Base-by-base conservation (phyloP, 2,888 invertebrate genomes). In the Homarus gammarus region DNA sequence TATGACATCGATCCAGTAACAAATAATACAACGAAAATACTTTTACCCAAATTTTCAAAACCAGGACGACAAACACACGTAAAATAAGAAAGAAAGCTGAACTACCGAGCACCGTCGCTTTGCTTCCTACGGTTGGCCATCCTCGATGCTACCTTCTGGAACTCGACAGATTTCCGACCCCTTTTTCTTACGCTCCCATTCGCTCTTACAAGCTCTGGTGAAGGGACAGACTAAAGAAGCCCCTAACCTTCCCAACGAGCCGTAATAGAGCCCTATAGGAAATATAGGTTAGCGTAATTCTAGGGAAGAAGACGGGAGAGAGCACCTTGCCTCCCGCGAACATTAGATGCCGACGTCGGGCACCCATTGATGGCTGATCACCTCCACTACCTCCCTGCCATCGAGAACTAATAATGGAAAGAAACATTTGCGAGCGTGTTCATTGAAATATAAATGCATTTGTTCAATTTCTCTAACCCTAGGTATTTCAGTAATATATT, bases 81-180 rank as follows among this genome's bases (percentile, higher is more conserved):
- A 70, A 89, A 84, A 79, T 61, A 89, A 79, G 36, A 81, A 83
- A 73, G 82, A 64, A 68, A 77, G 88, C 64, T 79, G 85, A 64
- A 85, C 84, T 85, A 85, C 89, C 81, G 84, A 89, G 89, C 89
- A 89, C 79, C 81, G 85, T 85, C 72, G 89, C 89, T 49, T 73
- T 85, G 84, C 85, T 89, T 85, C 73, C 31, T 89, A 64, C 64
- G 89, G 89, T 84, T 79, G 89, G 89, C 85, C 89, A 85, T 85
- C 81, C 44, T 84, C 79, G 31, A 40, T 68, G 72, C 70, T 44
- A 68, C 84, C 78, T 89, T 56, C 78, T 81, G 81, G 73, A 68
- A 70, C 81, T 72, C 70, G 44, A 56, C 81, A 40, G 40, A 61
- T 81, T 89, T 75, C 61, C 79, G 40, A 61, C 78, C 89, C 75